A percentile compares a stretch with the other conserved stretches of the same genome.
phyloP scores from a whole-genome alignment of 2,797 vertebrate genomes.

The Sparidentex hasta region DNA sequence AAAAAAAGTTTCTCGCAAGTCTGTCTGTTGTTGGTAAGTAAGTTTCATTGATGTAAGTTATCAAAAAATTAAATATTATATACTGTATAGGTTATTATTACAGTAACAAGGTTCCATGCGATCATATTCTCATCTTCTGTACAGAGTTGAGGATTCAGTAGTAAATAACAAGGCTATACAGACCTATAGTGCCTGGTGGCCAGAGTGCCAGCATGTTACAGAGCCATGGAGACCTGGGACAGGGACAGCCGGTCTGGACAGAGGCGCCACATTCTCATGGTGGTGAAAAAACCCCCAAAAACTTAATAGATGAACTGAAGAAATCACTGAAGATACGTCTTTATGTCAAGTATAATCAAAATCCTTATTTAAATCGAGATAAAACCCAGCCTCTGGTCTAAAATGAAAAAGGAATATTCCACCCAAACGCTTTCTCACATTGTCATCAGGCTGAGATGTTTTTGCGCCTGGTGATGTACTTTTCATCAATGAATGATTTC shows the following conservation, averaged over 20 bases:
- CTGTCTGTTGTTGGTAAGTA: conserved; percentile 74
- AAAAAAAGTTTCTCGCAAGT: conserved; percentile 67
- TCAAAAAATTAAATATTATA: conserved; percentile 85
- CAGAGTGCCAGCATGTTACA: conserved; percentile 78
- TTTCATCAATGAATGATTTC: conserved; percentile 1
- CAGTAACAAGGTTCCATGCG: conserved; percentile 92
- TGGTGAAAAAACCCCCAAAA: background rate
- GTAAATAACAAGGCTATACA: conserved; percentile 91
- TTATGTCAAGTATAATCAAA: conserved; percentile 7
- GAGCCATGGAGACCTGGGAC: conserved; percentile 60
- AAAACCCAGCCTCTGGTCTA: conserved; percentile 27
- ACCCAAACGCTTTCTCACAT: background rate
- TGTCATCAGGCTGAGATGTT: background rate
- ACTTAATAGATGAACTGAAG: background rate
- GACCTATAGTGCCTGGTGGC: conserved; percentile 84
- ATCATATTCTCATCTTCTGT: conserved; percentile 85
- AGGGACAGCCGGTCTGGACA: conserved; percentile 49
- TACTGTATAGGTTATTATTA: conserved; percentile 96
- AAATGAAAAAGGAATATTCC: conserved; percentile 15
- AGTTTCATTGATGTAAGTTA: conserved; percentile 75
- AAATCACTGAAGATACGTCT: background rate
- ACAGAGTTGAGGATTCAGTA: conserved; percentile 93
- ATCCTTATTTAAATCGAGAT: background rate
- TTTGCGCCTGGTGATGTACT: background rate
- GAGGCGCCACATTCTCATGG: conserved; percentile 40